Conservation (phyloP, 2,888 invertebrate species). For the Idaea straminata region DNA sequence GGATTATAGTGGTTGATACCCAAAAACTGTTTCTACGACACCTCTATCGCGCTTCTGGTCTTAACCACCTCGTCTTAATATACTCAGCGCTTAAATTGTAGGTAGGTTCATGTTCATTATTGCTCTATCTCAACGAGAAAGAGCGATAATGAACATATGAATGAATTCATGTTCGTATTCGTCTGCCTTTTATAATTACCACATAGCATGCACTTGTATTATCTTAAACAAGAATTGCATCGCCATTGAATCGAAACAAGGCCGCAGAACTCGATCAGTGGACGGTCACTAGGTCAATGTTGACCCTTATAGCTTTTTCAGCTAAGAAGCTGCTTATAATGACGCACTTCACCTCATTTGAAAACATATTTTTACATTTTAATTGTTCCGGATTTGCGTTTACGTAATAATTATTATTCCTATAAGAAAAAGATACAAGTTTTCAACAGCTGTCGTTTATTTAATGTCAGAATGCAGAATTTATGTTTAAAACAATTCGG, state of each 20-base stretch:
- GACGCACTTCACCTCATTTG: slow-evolving; percentile 17
- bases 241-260: slow-evolving; percentile 14
- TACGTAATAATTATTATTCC: background rate
- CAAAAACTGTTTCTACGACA: too few species aligned
- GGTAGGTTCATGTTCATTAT: too few species aligned
- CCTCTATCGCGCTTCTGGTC: too few species aligned
- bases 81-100: too few species aligned
- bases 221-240: background rate
- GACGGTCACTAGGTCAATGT: slow-evolving; percentile 30
- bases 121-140: too few species aligned
- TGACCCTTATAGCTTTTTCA: slow-evolving; percentile 22
- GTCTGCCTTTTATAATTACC: background rate
- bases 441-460: background rate
- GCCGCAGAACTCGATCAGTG: slow-evolving; percentile 17
- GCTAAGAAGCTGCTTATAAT: slow-evolving; percentile 8
- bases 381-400: background rate
- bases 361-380: background rate
- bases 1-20: too few species aligned
- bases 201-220: background rate
- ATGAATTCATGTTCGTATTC: background rate
- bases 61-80: too few species aligned
- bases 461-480: background rate
- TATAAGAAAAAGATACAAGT: background rate
- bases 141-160: too few species aligned
- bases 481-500: background rate